Base-by-base conservation (phyloP, 2,888 invertebrate genomes). In the Melitaea athalia region DNA sequence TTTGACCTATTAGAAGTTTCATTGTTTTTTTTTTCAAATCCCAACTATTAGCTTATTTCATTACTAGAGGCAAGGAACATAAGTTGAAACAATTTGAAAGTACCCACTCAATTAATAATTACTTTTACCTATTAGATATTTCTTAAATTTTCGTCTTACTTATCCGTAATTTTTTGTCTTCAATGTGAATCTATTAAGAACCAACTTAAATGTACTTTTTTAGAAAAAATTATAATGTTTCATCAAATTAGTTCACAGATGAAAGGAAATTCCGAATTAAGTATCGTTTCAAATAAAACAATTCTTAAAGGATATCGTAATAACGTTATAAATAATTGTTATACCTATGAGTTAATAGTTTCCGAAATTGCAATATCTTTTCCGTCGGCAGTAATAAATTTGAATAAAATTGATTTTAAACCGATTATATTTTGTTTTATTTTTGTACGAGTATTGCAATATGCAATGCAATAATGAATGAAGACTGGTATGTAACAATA, bases 291-390 rank as follows among this genome's bases (percentile, higher is more conserved):
- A 55, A 55, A n/a, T 55, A 31, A 31, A 33, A 33, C 52, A 17
- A 49, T 14, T 47, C 45, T 3, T n/a, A 49, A 53, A 31, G 31
- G 14, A 53, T 53, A 31, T 53, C 31, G 31, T 53, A 12, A 8
- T 31, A 55, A 55, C n/a, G n/a, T 55, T 55, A 12, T 24, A 33
- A 38, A 5, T 38, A 38, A 14, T 55, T 55, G 33, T n/a, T n/a
- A n/a, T n/a, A n/a, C n/a, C n/a, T 6, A 14, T 7, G n/a, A 33
- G 33, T 55, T 55, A 33, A 55, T 55, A 5, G 33, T 55, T 55
- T 55, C 53, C 53, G 53, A 55, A 14, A 55, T 55, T 55, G 14
- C 14, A 55, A 14, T 55, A 33, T 12, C 31, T 55, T 8, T 55
- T 24, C 53, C 53, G 33, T 55, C 31, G 53, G 33, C 33, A 14